Evolutionary conservation across 2,888 invertebrate genomes (phyloP).

Genomic region (Amphipyra tragopoginis): DNA sequence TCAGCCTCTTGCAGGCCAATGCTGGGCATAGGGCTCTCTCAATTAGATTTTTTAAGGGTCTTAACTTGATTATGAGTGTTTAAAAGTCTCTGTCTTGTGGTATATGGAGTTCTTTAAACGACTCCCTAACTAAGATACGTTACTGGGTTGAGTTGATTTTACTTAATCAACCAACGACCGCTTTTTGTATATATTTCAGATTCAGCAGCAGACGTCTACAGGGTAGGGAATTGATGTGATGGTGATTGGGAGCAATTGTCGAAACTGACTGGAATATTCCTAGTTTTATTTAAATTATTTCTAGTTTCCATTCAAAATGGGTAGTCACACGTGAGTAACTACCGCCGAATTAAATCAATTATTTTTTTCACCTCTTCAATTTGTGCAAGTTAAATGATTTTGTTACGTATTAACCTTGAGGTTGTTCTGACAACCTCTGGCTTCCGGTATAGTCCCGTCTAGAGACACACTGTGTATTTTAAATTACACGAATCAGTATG

Average conservation of each 20-base stretch:
- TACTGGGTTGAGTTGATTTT: too few relatives aligned
- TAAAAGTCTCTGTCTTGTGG: too few relatives aligned
- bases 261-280: constrained; percentile 15
- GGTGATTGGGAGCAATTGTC: not conserved
- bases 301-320: constrained; percentile 38
- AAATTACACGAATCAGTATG: constrained; percentile 35
- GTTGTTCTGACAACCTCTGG: constrained; percentile 63
- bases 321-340: constrained; percentile 74
- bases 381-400: constrained; percentile 74
- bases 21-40: not conserved
- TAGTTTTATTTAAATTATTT: constrained; percentile 15
- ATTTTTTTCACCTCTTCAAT: constrained; percentile 75
- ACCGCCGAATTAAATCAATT: constrained; percentile 68
- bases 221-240: not conserved
- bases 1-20: not conserved
- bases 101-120: too few relatives aligned
- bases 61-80: too few relatives aligned
- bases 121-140: too few relatives aligned
- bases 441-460: constrained; percentile 70
- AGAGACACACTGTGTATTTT: constrained; percentile 30
- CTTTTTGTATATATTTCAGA: too few relatives aligned
- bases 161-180: too few relatives aligned
- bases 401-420: constrained; percentile 78
- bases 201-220: not conserved
- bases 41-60: not conserved